Percentiles rank a stretch among this genome's conserved stretches.
Conservation (phyloP, 2,113 vertebrate species). For the Paraplagusia blochii region DNA sequence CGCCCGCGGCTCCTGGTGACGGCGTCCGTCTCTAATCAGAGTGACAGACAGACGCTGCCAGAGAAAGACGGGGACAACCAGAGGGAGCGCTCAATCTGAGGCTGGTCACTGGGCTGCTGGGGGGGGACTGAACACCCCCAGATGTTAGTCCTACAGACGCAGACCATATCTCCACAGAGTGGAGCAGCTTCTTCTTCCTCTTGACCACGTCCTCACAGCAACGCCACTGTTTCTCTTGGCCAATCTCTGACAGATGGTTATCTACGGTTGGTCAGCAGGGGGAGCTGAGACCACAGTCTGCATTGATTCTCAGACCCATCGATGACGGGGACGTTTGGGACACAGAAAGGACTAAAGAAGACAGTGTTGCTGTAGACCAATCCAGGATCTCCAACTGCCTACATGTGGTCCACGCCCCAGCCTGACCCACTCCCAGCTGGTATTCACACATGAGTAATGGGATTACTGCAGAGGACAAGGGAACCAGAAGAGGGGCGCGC, state of each 20-base stretch:
- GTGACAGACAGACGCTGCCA: conserved; percentile 73
- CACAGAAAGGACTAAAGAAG: too few species aligned
- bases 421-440: conserved; percentile 69
- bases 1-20: conserved; percentile 57
- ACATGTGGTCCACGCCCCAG: conserved; percentile 42
- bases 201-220: too few species aligned
- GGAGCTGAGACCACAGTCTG: too few species aligned
- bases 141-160: conserved; percentile 32
- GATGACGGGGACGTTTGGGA: too few species aligned
- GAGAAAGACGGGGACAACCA: conserved; percentile 67
- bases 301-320: too few species aligned
- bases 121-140: conserved; percentile 41
- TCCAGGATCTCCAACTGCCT: conserved; percentile 50
- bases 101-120: conserved; percentile 57
- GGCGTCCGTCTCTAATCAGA: conserved; percentile 68
- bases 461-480: conserved; percentile 75
- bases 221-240: too few species aligned
- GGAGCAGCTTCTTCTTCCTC: conserved; percentile 11
- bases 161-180: conserved; percentile 14
- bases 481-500: conserved; percentile 50
- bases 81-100: conserved; percentile 55
- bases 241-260: too few species aligned
- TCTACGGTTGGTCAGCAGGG: too few species aligned
- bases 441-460: conserved; percentile 81
- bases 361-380: not conserved